Evolutionary conservation across 2,113 vertebrate genomes (phyloP).

Genomic region (Origma solitaria): DNA sequence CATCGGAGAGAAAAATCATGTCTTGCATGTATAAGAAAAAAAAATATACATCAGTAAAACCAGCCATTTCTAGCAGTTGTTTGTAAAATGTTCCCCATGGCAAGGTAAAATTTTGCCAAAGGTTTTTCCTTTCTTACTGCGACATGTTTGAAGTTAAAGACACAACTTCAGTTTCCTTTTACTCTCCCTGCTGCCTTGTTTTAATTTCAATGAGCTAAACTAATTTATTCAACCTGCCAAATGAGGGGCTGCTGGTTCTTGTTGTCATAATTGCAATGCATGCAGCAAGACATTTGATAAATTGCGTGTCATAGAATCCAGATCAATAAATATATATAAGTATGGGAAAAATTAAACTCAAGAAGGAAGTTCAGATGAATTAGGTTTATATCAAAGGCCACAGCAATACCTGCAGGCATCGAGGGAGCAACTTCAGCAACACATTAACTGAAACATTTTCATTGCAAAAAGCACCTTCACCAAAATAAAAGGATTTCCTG

Average conservation of each 20-base stretch:
- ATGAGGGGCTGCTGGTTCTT: not conserved
- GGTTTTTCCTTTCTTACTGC: not conserved
- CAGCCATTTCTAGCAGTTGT: fast-evolving
- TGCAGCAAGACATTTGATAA: not conserved
- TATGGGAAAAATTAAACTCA: not conserved
- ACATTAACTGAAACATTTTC: fast-evolving
- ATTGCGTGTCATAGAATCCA: not conserved
- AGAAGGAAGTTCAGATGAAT: not conserved
- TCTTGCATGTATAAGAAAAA: fast-evolving
- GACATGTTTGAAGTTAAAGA: not conserved
- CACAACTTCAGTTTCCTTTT: not conserved
- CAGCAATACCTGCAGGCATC: not conserved
- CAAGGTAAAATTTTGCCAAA: not conserved
- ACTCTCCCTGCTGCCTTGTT: not conserved
- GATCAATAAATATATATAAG: not conserved
- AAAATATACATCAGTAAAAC: fast-evolving
- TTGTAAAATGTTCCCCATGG: not conserved
- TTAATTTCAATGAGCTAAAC: not conserved
- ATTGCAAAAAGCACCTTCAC: not conserved
- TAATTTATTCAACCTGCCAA: not conserved
- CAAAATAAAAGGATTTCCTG: not conserved
- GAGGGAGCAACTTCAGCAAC: not conserved
- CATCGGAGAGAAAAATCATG: fast-evolving
- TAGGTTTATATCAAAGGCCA: not conserved
- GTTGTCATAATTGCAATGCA: not conserved